Percentiles rank a stretch among this genome's conserved stretches.
phyloP scores from a whole-genome alignment of 2,113 vertebrate species.

The Trinectes maculatus region DNA sequence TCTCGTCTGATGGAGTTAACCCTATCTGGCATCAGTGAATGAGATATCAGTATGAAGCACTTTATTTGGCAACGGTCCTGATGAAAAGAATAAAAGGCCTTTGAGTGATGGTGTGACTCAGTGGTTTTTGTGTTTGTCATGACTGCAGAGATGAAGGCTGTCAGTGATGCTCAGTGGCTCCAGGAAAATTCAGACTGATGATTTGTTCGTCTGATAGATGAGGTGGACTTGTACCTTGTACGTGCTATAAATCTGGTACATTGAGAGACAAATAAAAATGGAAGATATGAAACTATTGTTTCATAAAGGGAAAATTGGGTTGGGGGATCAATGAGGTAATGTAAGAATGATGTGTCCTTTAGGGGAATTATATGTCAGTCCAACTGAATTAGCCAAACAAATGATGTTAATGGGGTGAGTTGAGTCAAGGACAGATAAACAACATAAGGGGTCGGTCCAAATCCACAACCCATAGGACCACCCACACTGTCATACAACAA shows the following conservation, averaged over 20 bases:
- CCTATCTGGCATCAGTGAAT: conserved; percentile 56
- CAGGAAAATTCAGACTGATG: not conserved
- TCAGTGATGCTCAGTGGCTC: not conserved
- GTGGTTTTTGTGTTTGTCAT: conserved; percentile 28
- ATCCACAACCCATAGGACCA: conserved; percentile 53
- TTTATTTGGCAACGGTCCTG: conserved; percentile 62
- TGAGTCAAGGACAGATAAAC: conserved; percentile 60
- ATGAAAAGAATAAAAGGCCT: conserved; percentile 70
- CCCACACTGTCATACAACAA: conserved; percentile 39
- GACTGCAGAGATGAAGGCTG: not conserved
- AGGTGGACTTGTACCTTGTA: conserved; percentile 5
- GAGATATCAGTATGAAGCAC: conserved; percentile 61
- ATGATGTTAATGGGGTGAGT: conserved; percentile 43
- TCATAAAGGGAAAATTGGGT: conserved; percentile 5
- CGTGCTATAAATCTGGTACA: conserved; percentile 8
- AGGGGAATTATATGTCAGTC: no score
- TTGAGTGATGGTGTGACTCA: conserved; percentile 26
- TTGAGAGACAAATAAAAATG: conserved; percentile 6
- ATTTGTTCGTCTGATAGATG: not conserved
- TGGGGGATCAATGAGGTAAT: conserved; percentile 26
- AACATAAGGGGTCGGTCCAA: conserved; percentile 62
- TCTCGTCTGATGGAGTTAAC: no score
- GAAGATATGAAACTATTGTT: conserved; percentile 18
- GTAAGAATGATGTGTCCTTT: no score
- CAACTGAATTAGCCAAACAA: no score